Percentiles rank a stretch among this genome's conserved stretches.
Conservation (phyloP, 2,797 vertebrate genomes). For the Scomberomorus guttatus region DNA sequence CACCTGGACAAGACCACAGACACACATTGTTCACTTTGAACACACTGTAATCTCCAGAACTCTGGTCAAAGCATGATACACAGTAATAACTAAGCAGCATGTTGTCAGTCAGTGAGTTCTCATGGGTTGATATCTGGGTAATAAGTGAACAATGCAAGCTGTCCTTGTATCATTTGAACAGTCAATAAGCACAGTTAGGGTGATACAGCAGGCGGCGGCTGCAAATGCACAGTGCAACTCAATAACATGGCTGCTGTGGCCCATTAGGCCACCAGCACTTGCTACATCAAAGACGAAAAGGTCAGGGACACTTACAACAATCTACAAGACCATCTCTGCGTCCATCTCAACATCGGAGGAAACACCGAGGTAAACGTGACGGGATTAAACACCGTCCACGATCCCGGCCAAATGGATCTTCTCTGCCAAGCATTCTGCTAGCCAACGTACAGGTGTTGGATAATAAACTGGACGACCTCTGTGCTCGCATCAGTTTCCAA, state of each 20-base stretch:
- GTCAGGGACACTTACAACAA: neutral
- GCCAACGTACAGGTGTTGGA: too few relatives aligned
- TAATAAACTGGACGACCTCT: too few relatives aligned
- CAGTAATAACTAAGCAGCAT: neutral
- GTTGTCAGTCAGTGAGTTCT: neutral
- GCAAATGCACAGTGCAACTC: neutral
- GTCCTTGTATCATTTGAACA: neutral
- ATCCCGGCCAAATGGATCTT: too few relatives aligned
- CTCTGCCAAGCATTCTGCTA: too few relatives aligned
- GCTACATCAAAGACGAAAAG: neutral
- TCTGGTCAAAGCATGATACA: neutral
- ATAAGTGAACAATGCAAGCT: neutral
- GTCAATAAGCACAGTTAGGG: neutral
- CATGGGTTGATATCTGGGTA: neutral
- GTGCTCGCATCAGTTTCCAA: too few relatives aligned
- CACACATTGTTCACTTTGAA: conserved; percentile 12
- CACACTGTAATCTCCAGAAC: neutral
- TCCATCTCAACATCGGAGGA: too few relatives aligned
- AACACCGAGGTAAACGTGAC: too few relatives aligned
- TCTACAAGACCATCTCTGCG: too few relatives aligned
- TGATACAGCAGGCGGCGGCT: neutral
- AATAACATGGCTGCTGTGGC: neutral
- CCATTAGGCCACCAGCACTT: neutral
- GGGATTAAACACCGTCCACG: too few relatives aligned
- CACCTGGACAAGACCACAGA: conserved; percentile 83